phyloP scores from a whole-genome alignment of 2,797 vertebrate species.

The Phylloscopus collybita region DNA sequence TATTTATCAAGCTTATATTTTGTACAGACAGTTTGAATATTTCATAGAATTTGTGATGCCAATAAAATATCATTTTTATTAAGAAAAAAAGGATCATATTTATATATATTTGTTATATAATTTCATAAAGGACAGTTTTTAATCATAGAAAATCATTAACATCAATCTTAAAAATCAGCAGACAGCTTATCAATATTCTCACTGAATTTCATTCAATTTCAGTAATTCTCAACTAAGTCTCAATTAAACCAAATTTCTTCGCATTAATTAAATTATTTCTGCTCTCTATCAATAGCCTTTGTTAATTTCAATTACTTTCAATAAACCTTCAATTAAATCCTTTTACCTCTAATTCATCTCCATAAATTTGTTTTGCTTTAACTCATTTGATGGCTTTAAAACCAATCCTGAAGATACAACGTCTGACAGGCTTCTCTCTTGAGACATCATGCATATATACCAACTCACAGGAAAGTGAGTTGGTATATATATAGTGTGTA shows the following conservation, averaged over 20 bases:
- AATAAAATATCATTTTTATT: neutral
- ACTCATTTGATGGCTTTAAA: neutral
- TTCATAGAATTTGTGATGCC: neutral
- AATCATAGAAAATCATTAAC: constrained; percentile 10
- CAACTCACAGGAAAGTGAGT: neutral
- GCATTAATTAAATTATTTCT: constrained; percentile 59
- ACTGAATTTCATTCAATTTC: constrained; percentile 22
- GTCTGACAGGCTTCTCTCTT: neutral
- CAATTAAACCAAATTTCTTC: constrained; percentile 32
- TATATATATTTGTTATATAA: neutral
- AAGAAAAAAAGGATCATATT: neutral
- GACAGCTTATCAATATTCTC: constrained; percentile 20
- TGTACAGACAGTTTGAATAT: neutral
- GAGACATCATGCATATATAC: neutral
- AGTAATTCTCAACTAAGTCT: constrained; percentile 41
- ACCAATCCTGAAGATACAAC: neutral
- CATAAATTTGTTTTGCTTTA: constrained; percentile 45
- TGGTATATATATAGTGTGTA: too few relatives aligned
- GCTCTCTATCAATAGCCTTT: constrained; percentile 38
- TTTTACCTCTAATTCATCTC: constrained; percentile 42
- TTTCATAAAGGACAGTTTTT: neutral
- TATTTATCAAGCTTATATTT: neutral
- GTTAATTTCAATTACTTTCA: constrained; percentile 69
- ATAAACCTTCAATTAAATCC: constrained; percentile 55
- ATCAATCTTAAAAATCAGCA: constrained; percentile 22